Evolutionary conservation across 1,140 invertebrate species (phyloP), one percentile per base, ranked within the genome.

Genomic region (Apocrypta bakeri): DNA sequence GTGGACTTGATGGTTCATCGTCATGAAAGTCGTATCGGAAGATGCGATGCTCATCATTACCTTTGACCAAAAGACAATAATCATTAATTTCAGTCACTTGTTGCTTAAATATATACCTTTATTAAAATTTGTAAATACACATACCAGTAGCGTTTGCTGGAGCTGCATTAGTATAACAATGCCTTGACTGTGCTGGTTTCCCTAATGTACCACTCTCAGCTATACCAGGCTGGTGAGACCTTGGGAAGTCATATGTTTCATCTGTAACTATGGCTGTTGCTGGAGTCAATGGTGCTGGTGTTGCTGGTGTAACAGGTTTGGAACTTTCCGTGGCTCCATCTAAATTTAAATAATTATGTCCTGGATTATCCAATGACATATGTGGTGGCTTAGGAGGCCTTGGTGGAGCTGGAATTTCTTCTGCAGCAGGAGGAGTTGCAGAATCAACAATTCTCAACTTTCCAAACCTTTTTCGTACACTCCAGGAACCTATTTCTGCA

Each of bases 141-240:
- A 33, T 79, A 80, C 77, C 72, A 12, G n/a, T n/a, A 14, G 93
- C 85, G 21, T 90, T 90, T 1, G 91, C 92, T 42, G 94, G 94
- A 11, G 94, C 94, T 12, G 95, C 95, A 90, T 96, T 96, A n/a
- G 94, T 94, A 85, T 96, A 96, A 84, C 94, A 95, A 87, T 96
- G 95, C 75, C 93, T 92, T 37, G 91, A 88, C 33, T 88, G 86
- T 82, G 87, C 87, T 69, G 75, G 87, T 80, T 87, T 87, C 0
- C 89, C 84, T 68, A 84, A 79, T 14, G 88, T 86, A 27, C 81
- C 87, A 21, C 81, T 85, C 9, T 86, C 72, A 37, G 90, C 84
- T 73, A 82, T 86, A 85, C 91, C 90, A 73, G 92, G 92, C 82
- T 94, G 92, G 88, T 96, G 94, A 71, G 94, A 94, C 82, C 95